Base-by-base conservation (phyloP, 2,888 invertebrate genomes). In the Lathronympha strigana region DNA sequence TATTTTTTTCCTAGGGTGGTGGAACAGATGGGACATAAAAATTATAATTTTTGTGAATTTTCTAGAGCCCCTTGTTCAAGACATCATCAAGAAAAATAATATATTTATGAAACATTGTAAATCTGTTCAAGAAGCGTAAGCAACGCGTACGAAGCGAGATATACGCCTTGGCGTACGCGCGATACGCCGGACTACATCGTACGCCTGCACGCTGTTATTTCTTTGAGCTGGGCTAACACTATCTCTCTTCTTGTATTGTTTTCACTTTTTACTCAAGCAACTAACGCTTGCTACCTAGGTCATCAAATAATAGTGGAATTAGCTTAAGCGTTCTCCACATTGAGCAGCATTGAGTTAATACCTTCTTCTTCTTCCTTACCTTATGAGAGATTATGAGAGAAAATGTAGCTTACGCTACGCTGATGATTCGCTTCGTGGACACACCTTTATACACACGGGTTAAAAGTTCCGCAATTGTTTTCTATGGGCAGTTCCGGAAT, bases 391-490 rank as follows among this genome's bases (percentile, higher is more conserved):
- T n/a, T 15, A 47, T 47, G 47, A 23, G 47, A 47, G 47, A 47
- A 47, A 47, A 47, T 21, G 23, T 47, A 47, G 23, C 47, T 47
- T 47, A 23, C 47, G 47, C 47, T 47, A 47, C 60, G 45, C 63
- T 15, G 21, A 64, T 23, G 17, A 36, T 47, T 47, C 43, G 45
- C 47, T 60, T 31, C 23, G 47, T 47, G 47, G 47, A 47, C 23
- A 47, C 23, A 45, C 21, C 45, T 45, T 45, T 45, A 13, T 23
- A 43, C 19, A 0, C 40, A n/a, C 40, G 5, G 5, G 8, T 28
- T 28, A 33, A 1, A 8, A 5, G 2, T 33, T 11, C 31, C 9
- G 4, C n/a, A n/a, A n/a, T n/a, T n/a, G n/a, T n/a, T n/a, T n/a
- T n/a, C n/a, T n/a, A n/a, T n/a, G n/a, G n/a, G n/a, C n/a, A n/a